Conservation (phyloP, 2,113 vertebrate genomes). For the Plectropomus leopardus region DNA sequence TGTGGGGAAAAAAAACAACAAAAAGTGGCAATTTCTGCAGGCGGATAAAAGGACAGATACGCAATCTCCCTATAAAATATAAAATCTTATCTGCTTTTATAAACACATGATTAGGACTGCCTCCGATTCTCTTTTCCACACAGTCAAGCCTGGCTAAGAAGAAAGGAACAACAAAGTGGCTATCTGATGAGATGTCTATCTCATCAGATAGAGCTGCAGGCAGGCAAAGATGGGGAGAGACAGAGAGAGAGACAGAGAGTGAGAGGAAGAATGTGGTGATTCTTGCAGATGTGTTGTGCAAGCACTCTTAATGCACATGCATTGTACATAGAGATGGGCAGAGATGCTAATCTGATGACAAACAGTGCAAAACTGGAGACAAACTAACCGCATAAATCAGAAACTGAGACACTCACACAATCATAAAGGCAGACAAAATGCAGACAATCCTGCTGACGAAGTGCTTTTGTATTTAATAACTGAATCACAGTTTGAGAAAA, state of each 20-base stretch:
- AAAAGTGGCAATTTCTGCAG: slow-evolving; percentile 54
- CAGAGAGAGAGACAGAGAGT: slow-evolving; percentile 35
- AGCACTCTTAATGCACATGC: slow-evolving; percentile 47
- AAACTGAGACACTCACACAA: slow-evolving; percentile 11
- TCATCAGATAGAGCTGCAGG: slow-evolving; percentile 70
- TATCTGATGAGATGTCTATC: slow-evolving; percentile 85
- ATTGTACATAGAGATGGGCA: slow-evolving; percentile 51
- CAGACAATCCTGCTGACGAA: slow-evolving; percentile 33
- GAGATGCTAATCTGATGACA: slow-evolving; percentile 76
- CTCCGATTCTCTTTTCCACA: slow-evolving; percentile 73
- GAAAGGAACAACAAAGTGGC: slow-evolving; percentile 80
- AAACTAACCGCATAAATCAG: slow-evolving; percentile 47
- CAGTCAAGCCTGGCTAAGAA: slow-evolving; percentile 75
- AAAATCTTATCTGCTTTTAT: slow-evolving; percentile 83
- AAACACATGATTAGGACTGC: slow-evolving; percentile 82
- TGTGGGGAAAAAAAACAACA: slow-evolving; percentile 29
- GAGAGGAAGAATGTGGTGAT: slow-evolving; percentile 28
- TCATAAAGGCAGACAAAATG: slow-evolving; percentile 14
- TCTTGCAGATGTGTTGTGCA: slow-evolving; percentile 58
- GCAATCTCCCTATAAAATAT: slow-evolving; percentile 70
- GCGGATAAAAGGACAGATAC: slow-evolving; percentile 64
- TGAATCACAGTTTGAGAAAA: slow-evolving; percentile 32
- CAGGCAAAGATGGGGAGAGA: slow-evolving; percentile 57
- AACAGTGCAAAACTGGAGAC: slow-evolving; percentile 57
- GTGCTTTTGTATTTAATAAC: slow-evolving; percentile 30